Percentiles rank a stretch among this genome's conserved stretches.
Evolutionary conservation across 2,113 vertebrate genomes (phyloP).

Genomic region (Loxodonta africana): DNA sequence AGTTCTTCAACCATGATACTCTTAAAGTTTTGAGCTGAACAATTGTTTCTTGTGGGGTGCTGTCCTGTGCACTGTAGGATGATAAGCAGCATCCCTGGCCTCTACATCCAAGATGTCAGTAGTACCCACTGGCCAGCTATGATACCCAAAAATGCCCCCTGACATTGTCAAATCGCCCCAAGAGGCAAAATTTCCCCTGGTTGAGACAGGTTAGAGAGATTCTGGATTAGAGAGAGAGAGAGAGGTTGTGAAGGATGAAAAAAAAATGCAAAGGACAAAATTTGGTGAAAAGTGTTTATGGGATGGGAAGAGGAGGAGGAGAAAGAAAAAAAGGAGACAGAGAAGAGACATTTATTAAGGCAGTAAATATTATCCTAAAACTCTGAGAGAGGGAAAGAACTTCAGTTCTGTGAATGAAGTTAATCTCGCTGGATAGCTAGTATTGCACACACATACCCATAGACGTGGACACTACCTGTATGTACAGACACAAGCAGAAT

Average conservation of each 20-base stretch:
- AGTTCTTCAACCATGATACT: background rate
- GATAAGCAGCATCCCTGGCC: background rate
- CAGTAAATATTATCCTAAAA: background rate
- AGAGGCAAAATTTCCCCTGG: background rate
- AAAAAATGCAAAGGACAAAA: background rate
- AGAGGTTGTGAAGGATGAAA: background rate
- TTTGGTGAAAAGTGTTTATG: background rate
- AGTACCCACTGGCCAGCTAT: background rate
- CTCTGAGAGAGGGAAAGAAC: background rate
- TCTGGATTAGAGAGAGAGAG: background rate
- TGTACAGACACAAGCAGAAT: background rate
- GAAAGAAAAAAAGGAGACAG: background rate
- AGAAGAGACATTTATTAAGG: background rate
- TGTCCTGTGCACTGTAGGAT: background rate
- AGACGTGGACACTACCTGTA: background rate
- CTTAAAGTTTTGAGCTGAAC: background rate
- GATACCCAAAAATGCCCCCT: background rate
- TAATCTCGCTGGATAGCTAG: background rate
- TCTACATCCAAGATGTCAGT: background rate
- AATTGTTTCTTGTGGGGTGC: background rate
- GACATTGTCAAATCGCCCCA: background rate
- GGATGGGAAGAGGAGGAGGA: background rate
- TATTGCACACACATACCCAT: background rate
- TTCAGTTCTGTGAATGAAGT: background rate
- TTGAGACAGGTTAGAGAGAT: background rate